Base-by-base conservation (phyloP, 2,113 vertebrate species). In the Chunga burmeisteri region DNA sequence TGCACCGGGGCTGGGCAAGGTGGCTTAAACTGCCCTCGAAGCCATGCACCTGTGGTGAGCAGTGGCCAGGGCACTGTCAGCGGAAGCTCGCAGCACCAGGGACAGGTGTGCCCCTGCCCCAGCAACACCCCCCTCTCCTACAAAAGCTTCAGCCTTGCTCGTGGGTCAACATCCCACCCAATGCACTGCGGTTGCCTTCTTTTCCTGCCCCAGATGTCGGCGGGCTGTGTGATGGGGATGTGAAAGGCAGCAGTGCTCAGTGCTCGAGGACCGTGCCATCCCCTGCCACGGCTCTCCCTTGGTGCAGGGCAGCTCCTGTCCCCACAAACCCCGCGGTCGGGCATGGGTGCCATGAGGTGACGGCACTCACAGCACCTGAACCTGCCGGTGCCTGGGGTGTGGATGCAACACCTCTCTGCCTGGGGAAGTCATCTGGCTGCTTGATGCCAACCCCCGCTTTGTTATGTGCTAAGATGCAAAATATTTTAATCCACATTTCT, bases 401-500 rank as follows among this genome's bases (percentile, higher is more conserved):
- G 47, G 49, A 2, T 16, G 49, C 26, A n/a, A 15, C 77, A 81
- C 70, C 86, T 83, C 70, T 74, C 36, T 20, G 44, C 75, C 81
- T 0, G 0, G 58, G 62, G 80, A 80, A 65, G 77, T 91, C 77
- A 56, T 94, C 91, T 47, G 89, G 40, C 90, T 97, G 90, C 96
- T 95, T 2, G 1, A 47, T 94, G 98, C 97, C 98, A 98, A 73
- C 96, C 67, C 36, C 36, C 63, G 11, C 90, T 97, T 93, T 96
- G 59, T 95, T 94, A 95, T 98, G 97, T 97, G 97, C 96, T 98
- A 97, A 98, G 97, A 96, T 96, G 97, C 97, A 97, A 98, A 98
- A 94, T 98, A 98, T 98, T 98, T 98, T 97, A 97, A 98, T 98
- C 98, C 97, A 98, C 78, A 30, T 94, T 96, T 97, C 97, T 98